Evolutionary conservation across 2,113 vertebrate genomes (phyloP).

Genomic region (Ceratotherium simum): DNA sequence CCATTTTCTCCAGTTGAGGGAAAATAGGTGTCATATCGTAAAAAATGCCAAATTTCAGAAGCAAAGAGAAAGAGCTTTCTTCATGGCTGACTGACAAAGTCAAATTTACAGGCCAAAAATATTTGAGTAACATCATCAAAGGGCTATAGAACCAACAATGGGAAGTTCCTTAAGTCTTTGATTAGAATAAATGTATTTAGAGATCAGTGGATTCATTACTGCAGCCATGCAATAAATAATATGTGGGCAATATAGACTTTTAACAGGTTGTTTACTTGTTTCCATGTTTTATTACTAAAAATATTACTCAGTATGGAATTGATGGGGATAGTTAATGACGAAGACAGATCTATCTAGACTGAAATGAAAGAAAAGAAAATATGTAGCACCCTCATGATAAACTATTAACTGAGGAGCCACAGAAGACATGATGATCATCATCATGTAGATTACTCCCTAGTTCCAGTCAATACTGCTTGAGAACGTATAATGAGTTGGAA

Average conservation of each 20-base stretch:
- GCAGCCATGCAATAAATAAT: not conserved
- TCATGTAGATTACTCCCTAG: too few relatives aligned
- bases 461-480: not conserved
- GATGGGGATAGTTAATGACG: not conserved
- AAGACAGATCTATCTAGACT: not conserved
- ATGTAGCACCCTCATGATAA: not conserved
- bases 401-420: not conserved
- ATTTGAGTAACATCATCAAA: not conserved
- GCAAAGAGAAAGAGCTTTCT: not conserved
- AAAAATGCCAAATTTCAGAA: not conserved
- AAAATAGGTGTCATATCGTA: not conserved
- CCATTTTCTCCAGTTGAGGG: not conserved
- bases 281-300: not conserved
- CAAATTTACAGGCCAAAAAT: not conserved
- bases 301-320: not conserved
- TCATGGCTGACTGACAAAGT: not conserved
- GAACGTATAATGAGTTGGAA: not conserved
- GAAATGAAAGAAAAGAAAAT: not conserved
- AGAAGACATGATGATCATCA: not conserved
- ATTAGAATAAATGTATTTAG: not conserved
- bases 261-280: not conserved
- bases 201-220: not conserved
- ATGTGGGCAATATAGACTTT: not conserved
- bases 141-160: not conserved
- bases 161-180: not conserved